Evolutionary conservation across 2,113 vertebrate species (phyloP).

Genomic region (Pterophyllum scalare): DNA sequence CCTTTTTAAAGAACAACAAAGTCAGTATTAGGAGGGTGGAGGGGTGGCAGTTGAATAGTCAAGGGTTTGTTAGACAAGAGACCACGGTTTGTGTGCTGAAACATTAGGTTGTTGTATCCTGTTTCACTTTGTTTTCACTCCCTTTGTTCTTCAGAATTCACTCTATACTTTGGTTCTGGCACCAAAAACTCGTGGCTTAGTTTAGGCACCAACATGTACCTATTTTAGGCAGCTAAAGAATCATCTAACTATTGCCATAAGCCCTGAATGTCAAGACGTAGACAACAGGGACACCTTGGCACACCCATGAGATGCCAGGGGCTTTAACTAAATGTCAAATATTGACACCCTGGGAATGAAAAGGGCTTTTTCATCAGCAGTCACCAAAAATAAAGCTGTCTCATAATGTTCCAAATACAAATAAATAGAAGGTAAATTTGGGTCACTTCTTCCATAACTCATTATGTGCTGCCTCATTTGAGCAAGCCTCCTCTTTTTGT

Average conservation of each 20-base stretch:
- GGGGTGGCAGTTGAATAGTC: too few species aligned
- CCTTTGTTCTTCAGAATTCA: neutral
- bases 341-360: neutral
- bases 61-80: too few species aligned
- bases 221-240: too few species aligned
- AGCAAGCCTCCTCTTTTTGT: neutral
- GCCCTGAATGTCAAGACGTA: neutral
- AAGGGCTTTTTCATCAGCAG: neutral
- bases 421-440: neutral
- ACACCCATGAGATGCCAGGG: neutral
- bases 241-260: too few species aligned
- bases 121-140: neutral
- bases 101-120: too few species aligned
- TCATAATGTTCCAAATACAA: neutral
- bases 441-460: neutral
- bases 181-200: too few species aligned
- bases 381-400: neutral
- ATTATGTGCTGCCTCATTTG: neutral
- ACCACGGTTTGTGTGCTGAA: too few species aligned
- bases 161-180: too few species aligned
- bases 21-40: too few species aligned
- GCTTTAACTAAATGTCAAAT: neutral
- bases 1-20: too few species aligned
- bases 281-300: neutral
- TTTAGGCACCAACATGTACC: neutral